Base-by-base conservation (phyloP, 2,797 vertebrate genomes). In the Clarias pachynema region DNA sequence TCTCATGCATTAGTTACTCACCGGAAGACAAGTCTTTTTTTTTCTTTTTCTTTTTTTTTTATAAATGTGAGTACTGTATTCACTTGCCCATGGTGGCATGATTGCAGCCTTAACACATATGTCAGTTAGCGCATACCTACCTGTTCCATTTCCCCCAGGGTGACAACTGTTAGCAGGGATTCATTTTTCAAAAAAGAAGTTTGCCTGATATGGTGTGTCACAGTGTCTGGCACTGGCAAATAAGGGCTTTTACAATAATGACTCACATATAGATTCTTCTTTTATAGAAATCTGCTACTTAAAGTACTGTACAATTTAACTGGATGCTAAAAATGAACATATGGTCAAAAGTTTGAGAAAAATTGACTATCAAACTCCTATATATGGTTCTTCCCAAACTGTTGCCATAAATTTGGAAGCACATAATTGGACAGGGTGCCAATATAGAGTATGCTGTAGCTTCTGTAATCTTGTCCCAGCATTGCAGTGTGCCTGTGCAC, bases 21-120 rank as follows among this genome's bases (percentile, higher is more conserved):
- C 63, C 26, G 57, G 31, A 69, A 69, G n/a, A n/a, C 24, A 29
- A 15, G 9, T 24, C 56, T 44, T 44, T 44, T 40, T 44, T 44
- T 44, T 44, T 10, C 10, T 44, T 44, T 44, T 44, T 40, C 10
- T 44, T 44, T 44, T 10, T 44, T 44, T 44, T 10, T 10, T 44
- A 44, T 44, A 44, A 14, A 44, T 63, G 70, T 59, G 75, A 60
- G 70, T 29, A 9, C 65, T 79, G 62, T 60, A 26, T 37, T 16
- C 2, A 34, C 18, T 60, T 69, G n/a, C 34, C 56, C 31, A 31
- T 31, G 83, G 53, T 44, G 20, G 8, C 10, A 60, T 53, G 40
- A 60, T 68, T 84, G 70, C 57, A 62, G 65, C 59, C 83, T 59
- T 70, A 79, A 84, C n/a, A 69, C 65, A 79, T 60, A 70, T 79